phyloP scores from a whole-genome alignment of 2,113 vertebrate genomes.

The Neolamprologus toae region DNA sequence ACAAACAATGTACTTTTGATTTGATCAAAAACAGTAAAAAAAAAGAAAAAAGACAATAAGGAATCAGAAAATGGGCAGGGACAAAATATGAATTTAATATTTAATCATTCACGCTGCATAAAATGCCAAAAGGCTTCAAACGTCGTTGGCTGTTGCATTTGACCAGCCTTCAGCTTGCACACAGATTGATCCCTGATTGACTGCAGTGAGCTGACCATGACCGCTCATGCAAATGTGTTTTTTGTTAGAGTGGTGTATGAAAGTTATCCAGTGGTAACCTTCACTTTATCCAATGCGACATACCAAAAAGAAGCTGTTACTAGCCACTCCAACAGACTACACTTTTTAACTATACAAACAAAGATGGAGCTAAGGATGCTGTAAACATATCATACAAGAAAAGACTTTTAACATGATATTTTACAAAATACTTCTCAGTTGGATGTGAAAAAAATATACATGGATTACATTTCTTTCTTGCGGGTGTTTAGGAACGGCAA shows the following conservation, averaged over 20 bases:
- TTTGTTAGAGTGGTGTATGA: neutral
- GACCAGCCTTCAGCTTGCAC: neutral
- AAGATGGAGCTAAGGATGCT: neutral
- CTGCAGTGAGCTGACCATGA: neutral
- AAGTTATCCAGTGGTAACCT: neutral
- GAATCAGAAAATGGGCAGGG: neutral
- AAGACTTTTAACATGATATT: neutral
- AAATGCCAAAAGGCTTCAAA: neutral
- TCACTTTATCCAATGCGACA: neutral
- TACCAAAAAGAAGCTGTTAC: neutral
- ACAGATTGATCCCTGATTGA: neutral
- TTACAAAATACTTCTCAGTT: neutral
- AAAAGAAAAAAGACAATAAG: neutral
- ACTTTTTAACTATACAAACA: neutral
- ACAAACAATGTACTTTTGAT: neutral
- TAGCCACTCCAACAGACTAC: neutral
- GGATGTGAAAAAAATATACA: neutral
- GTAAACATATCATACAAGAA: neutral
- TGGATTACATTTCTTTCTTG: neutral
- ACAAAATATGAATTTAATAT: neutral
- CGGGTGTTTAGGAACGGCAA: neutral
- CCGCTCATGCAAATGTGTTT: neutral
- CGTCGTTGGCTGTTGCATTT: neutral
- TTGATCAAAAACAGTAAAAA: neutral
- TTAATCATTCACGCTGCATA: neutral